These are phyloP conservation scores for Sebastes aleutianus DNA, from an alignment of 2,797 vertebrate genomes.

Conservation along the genomic window DNA sequence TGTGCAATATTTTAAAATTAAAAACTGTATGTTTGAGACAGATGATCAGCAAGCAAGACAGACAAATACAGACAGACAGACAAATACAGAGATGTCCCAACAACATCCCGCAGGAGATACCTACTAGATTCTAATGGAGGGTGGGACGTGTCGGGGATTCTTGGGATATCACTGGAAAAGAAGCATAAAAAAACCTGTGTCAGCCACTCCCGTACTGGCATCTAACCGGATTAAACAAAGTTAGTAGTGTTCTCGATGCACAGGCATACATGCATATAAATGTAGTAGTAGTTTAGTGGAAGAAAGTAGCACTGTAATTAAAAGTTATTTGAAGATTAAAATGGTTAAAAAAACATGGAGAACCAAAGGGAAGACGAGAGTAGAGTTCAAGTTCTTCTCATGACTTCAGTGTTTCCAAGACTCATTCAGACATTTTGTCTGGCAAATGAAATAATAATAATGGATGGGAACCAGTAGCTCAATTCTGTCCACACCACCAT, in stretches of 20 bases:
- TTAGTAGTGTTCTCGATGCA: constrained; percentile 34
- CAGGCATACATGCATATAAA: constrained; percentile 61
- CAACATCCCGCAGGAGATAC: constrained; percentile 67
- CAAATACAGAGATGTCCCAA: not conserved
- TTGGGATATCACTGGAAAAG: constrained; percentile 95
- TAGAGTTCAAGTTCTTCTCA: constrained; percentile 36
- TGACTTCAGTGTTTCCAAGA: constrained; percentile 61
- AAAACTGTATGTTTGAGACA: not conserved
- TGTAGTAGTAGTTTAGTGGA: constrained; percentile 25
- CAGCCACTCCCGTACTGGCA: constrained; percentile 1
- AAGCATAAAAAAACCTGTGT: constrained; percentile 40
- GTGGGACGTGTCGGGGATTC: constrained; percentile 98
- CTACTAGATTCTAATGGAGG: constrained; percentile 99
- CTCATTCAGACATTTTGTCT: constrained; percentile 15
- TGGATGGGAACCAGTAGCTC: constrained; percentile 9
- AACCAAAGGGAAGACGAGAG: constrained; percentile 45
- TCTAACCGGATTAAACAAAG: not conserved
- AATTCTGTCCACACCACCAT: constrained; percentile 10
- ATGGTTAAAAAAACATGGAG: constrained; percentile 43
- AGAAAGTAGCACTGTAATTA: constrained; percentile 27
- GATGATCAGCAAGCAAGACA: not conserved
- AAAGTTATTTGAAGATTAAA: constrained; percentile 30
- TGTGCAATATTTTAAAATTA: not conserved
- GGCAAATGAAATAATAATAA: constrained; percentile 23
- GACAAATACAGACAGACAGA: not conserved